Base-by-base conservation (phyloP, 2,888 invertebrate species). In the Hecatera dysodea region DNA sequence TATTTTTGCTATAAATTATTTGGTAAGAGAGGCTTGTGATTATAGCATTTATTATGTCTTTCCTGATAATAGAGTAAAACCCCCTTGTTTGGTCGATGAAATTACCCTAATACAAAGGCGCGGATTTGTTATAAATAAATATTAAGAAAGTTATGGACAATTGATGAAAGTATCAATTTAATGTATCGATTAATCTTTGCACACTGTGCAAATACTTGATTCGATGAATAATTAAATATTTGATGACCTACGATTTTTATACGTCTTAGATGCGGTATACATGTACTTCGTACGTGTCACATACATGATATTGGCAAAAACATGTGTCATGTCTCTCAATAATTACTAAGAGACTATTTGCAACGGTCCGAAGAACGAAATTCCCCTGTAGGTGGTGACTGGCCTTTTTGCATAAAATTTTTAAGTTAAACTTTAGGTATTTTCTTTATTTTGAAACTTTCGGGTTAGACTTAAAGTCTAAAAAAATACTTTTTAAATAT, bases 21-120 rank as follows among this genome's bases (percentile, higher is more conserved):
- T 63, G 5, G 19, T 64, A 46, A 46, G 5, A 56, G n/a, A n/a
- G n/a, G n/a, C 15, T 74, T 87, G 86, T 86, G 88, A 80, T 86
- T 86, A 82, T 86, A 85, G 85, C 86, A 84, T 81, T 78, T 73
- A 17, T 71, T 24, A 66, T 52, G 52, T 64, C 52, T 48, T 64
- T 63, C 55, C 61, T 66, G 56, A 60, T 46, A 77, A 62, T 75
- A 79, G 82, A 84, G 83, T 81, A 78, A 82, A 82, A 74, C 84
- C 84, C 85, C 81, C 83, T 83, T 62, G 52, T 72, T 77, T 70
- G 57, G 55, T 83, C 67, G 71, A 76, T 56, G 29, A 76, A 74
- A 67, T 52, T 69, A 72, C 61, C 66, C 50, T 76, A 55, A 81
- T 65, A 72, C 53, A 77, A 67, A 59, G 77, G 55, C 62, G 69